Evolutionary conservation across 1,140 invertebrate genomes (phyloP).

Genomic region (Chlorops oryzae): DNA sequence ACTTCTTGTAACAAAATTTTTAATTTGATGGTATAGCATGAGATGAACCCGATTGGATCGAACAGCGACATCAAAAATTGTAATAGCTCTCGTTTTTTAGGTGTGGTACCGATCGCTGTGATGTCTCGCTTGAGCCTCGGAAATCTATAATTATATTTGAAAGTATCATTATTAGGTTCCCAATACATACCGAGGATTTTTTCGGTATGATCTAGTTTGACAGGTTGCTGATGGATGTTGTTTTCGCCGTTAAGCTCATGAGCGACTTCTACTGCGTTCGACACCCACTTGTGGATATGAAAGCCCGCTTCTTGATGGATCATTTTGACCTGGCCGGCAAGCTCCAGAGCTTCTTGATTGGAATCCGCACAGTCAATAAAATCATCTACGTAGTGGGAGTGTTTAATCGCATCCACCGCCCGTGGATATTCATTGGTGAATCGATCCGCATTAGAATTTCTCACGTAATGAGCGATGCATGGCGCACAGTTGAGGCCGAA

Average conservation of each 20-base stretch:
- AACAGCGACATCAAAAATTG: slow-evolving; percentile 33
- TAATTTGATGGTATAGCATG: too few relatives aligned
- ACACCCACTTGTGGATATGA: slow-evolving; percentile 12
- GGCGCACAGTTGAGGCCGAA: not conserved
- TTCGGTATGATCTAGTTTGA: too few relatives aligned
- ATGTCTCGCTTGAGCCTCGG: not conserved
- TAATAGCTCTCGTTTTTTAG: slow-evolving; percentile 27
- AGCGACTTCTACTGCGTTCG: not conserved
- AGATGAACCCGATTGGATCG: slow-evolving; percentile 40
- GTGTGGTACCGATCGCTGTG: slow-evolving; percentile 8
- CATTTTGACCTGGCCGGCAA: slow-evolving; percentile 21
- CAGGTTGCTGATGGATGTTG: too few relatives aligned
- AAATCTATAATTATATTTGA: slow-evolving; percentile 8
- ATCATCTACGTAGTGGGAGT: slow-evolving; percentile 42
- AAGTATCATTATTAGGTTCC: too few relatives aligned
- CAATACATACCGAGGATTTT: too few relatives aligned
- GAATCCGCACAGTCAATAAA: slow-evolving; percentile 31
- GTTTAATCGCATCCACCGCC: slow-evolving; percentile 26
- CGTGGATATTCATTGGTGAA: slow-evolving; percentile 14
- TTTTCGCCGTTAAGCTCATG: not conserved
- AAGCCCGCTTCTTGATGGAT: slow-evolving; percentile 28
- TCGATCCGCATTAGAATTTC: slow-evolving; percentile 20
- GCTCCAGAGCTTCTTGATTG: slow-evolving; percentile 15
- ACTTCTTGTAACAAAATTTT: slow-evolving; percentile 45
- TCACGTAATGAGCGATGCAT: not conserved